phyloP scores from a whole-genome alignment of 2,113 vertebrate species.

The Raja brachyura region DNA sequence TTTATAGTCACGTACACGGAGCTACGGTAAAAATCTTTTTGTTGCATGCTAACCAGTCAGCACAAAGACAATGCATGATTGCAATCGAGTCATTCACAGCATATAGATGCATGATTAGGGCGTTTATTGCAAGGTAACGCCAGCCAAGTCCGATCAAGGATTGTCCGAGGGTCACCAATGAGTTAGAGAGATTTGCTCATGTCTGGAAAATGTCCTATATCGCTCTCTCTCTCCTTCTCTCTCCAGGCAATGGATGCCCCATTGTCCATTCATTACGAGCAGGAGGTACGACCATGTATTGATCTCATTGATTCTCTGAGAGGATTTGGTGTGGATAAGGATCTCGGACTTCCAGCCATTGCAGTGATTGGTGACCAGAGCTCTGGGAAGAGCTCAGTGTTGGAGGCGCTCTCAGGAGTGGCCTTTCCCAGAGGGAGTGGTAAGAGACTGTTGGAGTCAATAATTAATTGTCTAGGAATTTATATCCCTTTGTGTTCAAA shows the following conservation, averaged over 20 bases:
- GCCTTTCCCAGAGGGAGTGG: constrained; percentile 49
- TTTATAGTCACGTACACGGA: too few relatives aligned
- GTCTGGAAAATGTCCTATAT: neutral
- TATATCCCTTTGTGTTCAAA: too few relatives aligned
- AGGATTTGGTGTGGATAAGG: constrained; percentile 60
- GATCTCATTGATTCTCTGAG: constrained; percentile 61
- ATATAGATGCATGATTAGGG: too few relatives aligned
- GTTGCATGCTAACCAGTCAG: too few relatives aligned
- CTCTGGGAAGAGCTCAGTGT: constrained; percentile 50
- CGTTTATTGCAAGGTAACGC: too few relatives aligned
- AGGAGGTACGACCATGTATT: constrained; percentile 60
- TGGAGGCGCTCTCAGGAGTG: constrained; percentile 51
- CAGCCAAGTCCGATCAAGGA: too few relatives aligned
- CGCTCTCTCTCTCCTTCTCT: neutral
- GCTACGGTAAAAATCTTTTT: too few relatives aligned
- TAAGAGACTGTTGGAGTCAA: constrained; percentile 34
- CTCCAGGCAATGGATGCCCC: constrained; percentile 42
- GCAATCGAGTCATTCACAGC: too few relatives aligned
- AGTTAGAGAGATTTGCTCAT: too few relatives aligned
- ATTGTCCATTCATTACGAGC: constrained; percentile 54
- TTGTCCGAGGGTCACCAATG: too few relatives aligned
- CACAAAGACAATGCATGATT: too few relatives aligned
- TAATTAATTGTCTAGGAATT: neutral
- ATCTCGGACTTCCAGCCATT: constrained; percentile 61
- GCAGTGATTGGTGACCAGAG: constrained; percentile 62